Conservation (phyloP, 2,113 vertebrate species). For the Octodon degus region DNA sequence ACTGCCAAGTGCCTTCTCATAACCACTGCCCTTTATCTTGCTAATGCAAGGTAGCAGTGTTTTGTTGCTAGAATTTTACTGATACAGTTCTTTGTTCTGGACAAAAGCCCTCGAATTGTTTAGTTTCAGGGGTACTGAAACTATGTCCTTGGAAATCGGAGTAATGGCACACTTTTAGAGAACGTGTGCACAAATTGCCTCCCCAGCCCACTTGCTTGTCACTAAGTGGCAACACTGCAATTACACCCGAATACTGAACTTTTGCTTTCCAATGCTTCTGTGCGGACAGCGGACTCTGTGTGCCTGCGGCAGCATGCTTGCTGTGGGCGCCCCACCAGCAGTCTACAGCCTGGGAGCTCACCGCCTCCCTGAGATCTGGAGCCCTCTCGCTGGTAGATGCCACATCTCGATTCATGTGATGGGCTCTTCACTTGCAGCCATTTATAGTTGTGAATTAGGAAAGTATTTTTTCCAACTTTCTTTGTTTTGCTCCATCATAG, state of each 20-base stretch:
- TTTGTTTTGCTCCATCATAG: not conserved
- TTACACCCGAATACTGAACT: not conserved
- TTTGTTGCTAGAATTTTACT: not conserved
- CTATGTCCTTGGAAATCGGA: not conserved
- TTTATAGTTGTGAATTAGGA: not conserved
- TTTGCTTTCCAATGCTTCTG: not conserved
- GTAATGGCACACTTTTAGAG: not conserved
- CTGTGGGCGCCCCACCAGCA: accelerated
- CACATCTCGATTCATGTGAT: not conserved
- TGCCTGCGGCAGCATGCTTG: not conserved
- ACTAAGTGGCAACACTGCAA: not conserved
- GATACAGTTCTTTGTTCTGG: not conserved
- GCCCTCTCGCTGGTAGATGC: not conserved
- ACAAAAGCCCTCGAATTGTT: not conserved
- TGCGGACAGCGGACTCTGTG: not conserved
- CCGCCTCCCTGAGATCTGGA: not conserved
- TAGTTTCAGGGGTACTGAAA: not conserved
- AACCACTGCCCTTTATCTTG: not conserved
- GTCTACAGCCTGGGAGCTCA: not conserved
- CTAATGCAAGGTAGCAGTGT: not conserved
- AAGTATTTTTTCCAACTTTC: not conserved
- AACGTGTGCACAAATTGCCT: too few relatives aligned
- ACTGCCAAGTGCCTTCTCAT: not conserved
- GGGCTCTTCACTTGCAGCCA: not conserved
- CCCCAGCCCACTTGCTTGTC: not conserved